phyloP scores from a whole-genome alignment of 2,888 invertebrate genomes.

The Eupithecia exiguata region DNA sequence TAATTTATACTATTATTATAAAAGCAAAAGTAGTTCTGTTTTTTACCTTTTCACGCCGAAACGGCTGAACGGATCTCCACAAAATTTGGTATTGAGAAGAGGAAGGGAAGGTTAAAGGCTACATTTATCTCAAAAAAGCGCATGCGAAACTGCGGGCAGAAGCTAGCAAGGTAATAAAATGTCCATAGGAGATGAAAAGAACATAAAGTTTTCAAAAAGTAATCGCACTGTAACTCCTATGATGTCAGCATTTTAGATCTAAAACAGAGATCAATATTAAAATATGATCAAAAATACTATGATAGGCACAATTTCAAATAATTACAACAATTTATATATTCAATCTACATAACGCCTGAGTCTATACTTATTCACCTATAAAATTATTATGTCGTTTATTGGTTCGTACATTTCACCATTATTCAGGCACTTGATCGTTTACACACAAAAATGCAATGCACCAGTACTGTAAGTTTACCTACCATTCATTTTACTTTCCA shows the following conservation, averaged over 20 bases:
- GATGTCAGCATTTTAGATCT: slow-evolving; percentile 30
- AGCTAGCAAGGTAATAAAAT: neutral
- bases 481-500: neutral
- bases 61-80: neutral
- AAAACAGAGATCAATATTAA: slow-evolving; percentile 33
- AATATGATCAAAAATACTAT: slow-evolving; percentile 37
- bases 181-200: neutral
- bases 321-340: slow-evolving; percentile 7
- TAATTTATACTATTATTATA: neutral
- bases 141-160: neutral
- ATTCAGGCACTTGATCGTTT: slow-evolving; percentile 7
- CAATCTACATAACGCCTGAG: slow-evolving; percentile 1
- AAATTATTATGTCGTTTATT: slow-evolving; percentile 19
- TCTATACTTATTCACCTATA: neutral
- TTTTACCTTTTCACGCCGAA: neutral
- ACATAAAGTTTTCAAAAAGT: neutral
- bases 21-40: neutral
- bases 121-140: neutral
- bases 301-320: slow-evolving; percentile 23
- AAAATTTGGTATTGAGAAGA: neutral
- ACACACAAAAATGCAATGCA: neutral
- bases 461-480: neutral
- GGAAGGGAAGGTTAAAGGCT: neutral
- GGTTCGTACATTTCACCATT: slow-evolving; percentile 14
- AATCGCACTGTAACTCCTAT: slow-evolving; percentile 14